A percentile compares a stretch with the other conserved stretches of the same genome.
Evolutionary conservation across 2,888 invertebrate species (phyloP).

Genomic region (Synergus japonicus): DNA sequence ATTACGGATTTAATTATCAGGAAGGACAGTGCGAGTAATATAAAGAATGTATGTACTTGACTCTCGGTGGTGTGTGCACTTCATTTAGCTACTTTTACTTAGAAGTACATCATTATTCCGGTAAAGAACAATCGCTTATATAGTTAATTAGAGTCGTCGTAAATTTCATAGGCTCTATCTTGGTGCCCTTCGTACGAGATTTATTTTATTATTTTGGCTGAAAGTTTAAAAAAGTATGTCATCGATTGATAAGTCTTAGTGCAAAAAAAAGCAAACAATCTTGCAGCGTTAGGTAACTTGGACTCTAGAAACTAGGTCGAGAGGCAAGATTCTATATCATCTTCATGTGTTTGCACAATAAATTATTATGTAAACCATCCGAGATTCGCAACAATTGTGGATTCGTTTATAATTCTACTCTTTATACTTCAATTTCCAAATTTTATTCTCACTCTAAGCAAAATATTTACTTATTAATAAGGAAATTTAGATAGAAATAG

Average conservation of each 20-base stretch:
- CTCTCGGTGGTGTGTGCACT: neutral
- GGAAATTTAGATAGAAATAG: too few relatives aligned
- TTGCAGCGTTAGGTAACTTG: neutral
- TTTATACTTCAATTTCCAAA: neutral
- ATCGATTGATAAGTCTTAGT: neutral
- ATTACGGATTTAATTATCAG: neutral
- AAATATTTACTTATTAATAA: too few relatives aligned
- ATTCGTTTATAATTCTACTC: neutral
- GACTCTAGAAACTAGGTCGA: neutral
- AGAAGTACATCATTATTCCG: neutral
- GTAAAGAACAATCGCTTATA: neutral
- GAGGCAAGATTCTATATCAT: neutral
- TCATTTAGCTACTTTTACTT: neutral
- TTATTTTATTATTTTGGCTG: slow-evolving; percentile 21
- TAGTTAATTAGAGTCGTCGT: slow-evolving; percentile 12
- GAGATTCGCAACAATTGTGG: neutral
- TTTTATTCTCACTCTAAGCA: too few relatives aligned
- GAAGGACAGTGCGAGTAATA: slow-evolving; percentile 1
- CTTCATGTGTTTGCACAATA: neutral
- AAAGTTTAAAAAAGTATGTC: slow-evolving; percentile 19
- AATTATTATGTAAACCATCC: neutral
- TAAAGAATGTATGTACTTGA: slow-evolving; percentile 22
- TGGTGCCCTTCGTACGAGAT: slow-evolving; percentile 10
- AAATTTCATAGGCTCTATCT: neutral
- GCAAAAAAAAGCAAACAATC: neutral